Evolutionary conservation across 2,888 invertebrate species (phyloP), one percentile per base, ranked within the genome.

Genomic region (Drosophila peninsularis): DNA sequence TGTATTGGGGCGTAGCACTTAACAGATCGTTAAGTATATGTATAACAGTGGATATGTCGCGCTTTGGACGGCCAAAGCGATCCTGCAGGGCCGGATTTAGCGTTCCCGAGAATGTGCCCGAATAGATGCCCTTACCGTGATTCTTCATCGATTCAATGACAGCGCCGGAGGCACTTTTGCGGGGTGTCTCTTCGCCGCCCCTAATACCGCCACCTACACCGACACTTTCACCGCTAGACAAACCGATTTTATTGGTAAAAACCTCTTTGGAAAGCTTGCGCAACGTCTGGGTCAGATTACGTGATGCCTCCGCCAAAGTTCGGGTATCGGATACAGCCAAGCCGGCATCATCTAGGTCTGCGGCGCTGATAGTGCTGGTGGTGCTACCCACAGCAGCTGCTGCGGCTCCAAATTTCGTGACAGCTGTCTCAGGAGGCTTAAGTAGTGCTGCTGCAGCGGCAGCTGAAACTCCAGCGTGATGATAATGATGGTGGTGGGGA

Each of bases 61-160:
- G 95, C 91, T 98, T 97, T 54, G 98, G 98, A 82, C 97, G 95
- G 13, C 98, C 98, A 90, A 96, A 96, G 91, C 95, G 95, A 93
- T 98, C 98, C 93, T 98, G 98, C 53, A 98, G 94, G 47, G 98
- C 97, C 57, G 98, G 98, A 92, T 98, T 98, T 58, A 98, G 92
- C 19, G 98, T 98, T 58, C 98, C 98, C 90, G 98, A 98, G 93
- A 98, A 98, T 71, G 98, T 98, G 75, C 98, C 98, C 14, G 98
- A 98, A 93, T 98, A 98, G 74, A 98, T 97, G 84, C 98, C 98
- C 92, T 97, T 97, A 78, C 98, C 97, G 89, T 98, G 97, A 91
- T 98, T 97, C 92, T 96, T 96, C 97, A 97, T 97, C 87, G 96
- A 96, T 91, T 97, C 97, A 91, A 97, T 97, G 90, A 97, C 96